A percentile compares a stretch with the other conserved stretches of the same genome.
Evolutionary conservation across 1,140 invertebrate genomes (phyloP).

Genomic region (Ectropis grisescens): DNA sequence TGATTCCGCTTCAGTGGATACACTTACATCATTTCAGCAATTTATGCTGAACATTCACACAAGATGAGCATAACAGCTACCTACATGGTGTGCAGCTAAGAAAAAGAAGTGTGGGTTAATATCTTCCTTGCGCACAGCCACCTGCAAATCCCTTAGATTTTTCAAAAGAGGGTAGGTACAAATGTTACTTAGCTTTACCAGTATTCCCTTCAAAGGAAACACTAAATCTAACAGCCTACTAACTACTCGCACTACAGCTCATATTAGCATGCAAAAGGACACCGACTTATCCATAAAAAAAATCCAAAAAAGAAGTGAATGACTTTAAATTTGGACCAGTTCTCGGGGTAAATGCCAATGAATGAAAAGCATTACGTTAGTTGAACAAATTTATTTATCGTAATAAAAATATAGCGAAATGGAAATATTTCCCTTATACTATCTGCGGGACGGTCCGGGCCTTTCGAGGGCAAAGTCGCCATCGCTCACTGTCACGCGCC

Average conservation of each 20-base stretch:
- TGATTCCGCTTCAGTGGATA: too few species aligned
- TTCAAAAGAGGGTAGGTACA: too few species aligned
- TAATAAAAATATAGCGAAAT: constrained; percentile 43
- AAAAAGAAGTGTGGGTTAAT: too few species aligned
- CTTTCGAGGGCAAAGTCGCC: constrained; percentile 57
- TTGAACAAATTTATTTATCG: constrained; percentile 47
- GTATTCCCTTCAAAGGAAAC: too few species aligned
- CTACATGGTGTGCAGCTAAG: too few species aligned
- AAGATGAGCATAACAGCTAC: too few species aligned
- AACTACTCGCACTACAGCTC: neutral
- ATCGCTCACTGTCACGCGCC: constrained; percentile 55
- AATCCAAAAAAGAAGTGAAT: constrained; percentile 61
- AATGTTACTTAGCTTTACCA: too few species aligned
- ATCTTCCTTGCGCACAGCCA: too few species aligned
- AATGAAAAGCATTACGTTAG: constrained; percentile 60
- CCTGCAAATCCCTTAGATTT: too few species aligned
- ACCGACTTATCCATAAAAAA: constrained; percentile 17
- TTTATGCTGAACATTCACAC: too few species aligned
- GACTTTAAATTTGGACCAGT: constrained; percentile 31
- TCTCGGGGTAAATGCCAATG: constrained; percentile 41
- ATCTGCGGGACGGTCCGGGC: constrained; percentile 57
- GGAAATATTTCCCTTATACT: constrained; percentile 54
- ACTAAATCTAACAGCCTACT: too few species aligned
- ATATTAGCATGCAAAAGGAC: constrained; percentile 59
- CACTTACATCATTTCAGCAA: too few species aligned